Evolutionary conservation across 2,888 invertebrate species (phyloP).

Genomic region (Cenopis cana): DNA sequence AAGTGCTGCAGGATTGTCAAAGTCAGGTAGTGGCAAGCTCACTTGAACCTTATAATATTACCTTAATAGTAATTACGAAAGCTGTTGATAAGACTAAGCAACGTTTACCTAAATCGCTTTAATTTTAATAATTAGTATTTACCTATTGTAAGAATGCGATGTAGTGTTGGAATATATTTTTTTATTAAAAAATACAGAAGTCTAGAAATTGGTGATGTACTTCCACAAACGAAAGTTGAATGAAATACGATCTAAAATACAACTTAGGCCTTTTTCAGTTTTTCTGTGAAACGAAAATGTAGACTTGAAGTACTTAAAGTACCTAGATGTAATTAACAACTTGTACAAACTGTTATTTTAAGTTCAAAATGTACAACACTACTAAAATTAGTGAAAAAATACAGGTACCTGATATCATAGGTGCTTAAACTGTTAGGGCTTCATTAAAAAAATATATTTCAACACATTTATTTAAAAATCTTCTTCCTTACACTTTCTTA

Average conservation of each 20-base stretch:
- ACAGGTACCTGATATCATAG: conserved; percentile 13
- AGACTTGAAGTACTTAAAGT: background rate
- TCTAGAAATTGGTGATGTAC: background rate
- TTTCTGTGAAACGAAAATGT: background rate
- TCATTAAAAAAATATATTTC: conserved; percentile 62
- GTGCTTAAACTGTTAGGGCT: conserved; percentile 8
- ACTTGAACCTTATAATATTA: conserved; percentile 36
- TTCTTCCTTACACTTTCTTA: conserved; percentile 72
- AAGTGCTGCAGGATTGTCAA: conserved; percentile 3
- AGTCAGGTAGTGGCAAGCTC: conserved; percentile 25
- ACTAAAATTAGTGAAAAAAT: background rate
- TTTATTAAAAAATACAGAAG: conserved; percentile 24
- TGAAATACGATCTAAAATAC: background rate
- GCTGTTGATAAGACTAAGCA: conserved; percentile 43
- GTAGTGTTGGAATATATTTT: conserved; percentile 48
- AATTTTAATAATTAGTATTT: conserved; percentile 46
- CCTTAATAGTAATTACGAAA: conserved; percentile 29
- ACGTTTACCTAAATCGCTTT: conserved; percentile 46
- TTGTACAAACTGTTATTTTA: background rate
- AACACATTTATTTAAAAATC: conserved; percentile 53
- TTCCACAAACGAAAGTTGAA: background rate
- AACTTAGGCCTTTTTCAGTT: background rate
- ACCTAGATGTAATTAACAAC: background rate
- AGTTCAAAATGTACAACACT: background rate
- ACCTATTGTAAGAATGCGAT: conserved; percentile 44